A percentile compares a stretch with the other conserved stretches of the same genome.
Evolutionary conservation across 2,113 vertebrate species (phyloP).

Genomic region (Oxygymnocypris stewartii): DNA sequence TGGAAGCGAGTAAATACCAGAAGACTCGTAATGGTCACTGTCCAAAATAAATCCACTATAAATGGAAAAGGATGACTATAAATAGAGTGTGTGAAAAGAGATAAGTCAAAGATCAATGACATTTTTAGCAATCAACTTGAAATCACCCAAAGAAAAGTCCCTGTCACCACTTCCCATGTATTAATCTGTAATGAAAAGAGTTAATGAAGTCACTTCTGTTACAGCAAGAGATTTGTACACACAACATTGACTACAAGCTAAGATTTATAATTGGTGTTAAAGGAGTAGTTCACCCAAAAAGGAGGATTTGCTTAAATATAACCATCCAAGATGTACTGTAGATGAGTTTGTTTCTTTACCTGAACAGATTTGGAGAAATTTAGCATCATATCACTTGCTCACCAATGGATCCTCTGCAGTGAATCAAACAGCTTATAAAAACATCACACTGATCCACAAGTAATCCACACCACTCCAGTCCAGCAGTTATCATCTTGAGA

Average conservation of each 20-base stretch:
- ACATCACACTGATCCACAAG: neutral
- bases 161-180: constrained; percentile 14
- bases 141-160: neutral
- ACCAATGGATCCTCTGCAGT: neutral
- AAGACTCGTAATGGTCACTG: neutral
- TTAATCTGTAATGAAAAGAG: constrained; percentile 13
- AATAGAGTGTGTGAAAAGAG: neutral
- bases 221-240: neutral
- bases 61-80: neutral
- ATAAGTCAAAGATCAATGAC: neutral
- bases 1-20: constrained; percentile 10
- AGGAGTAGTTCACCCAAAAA: neutral
- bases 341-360: neutral
- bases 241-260: neutral
- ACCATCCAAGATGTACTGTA: neutral
- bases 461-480: neutral
- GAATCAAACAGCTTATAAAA: neutral
- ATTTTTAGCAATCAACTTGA: neutral
- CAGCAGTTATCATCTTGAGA: neutral
- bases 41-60: neutral
- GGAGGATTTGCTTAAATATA: neutral
- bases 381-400: neutral
- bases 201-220: constrained; percentile 5
- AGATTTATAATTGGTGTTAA: neutral
- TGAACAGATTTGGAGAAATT: neutral